These are phyloP conservation scores for Pollenia angustigena DNA, from an alignment of 2,888 invertebrate genomes.

Conservation along the genomic window DNA sequence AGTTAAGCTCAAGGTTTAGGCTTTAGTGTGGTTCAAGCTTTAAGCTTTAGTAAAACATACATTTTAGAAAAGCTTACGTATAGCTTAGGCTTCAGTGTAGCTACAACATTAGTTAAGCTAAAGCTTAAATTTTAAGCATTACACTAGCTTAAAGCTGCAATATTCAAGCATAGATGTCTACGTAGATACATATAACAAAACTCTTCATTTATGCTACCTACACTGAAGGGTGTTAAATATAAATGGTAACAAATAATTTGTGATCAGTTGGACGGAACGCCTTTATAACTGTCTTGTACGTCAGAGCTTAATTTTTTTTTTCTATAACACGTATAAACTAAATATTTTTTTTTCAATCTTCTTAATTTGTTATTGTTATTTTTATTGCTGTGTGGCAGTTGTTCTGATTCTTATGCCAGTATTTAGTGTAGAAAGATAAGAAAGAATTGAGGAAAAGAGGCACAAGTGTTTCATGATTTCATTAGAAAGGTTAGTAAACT, in stretches of 20 bases:
- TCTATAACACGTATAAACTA: constrained; percentile 44
- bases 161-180: no score
- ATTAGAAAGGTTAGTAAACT: constrained; percentile 67
- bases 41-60: no score
- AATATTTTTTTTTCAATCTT: constrained; percentile 37
- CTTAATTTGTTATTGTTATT: constrained; percentile 59
- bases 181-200: not conserved
- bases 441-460: constrained; percentile 40
- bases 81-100: no score
- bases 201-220: not conserved
- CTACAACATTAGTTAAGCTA: no score
- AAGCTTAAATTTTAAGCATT: no score
- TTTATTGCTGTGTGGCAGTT: constrained; percentile 21
- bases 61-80: no score
- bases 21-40: no score
- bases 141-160: no score
- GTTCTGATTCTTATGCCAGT: constrained; percentile 26
- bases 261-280: constrained; percentile 67
- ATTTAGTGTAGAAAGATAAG: constrained; percentile 52
- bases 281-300: constrained; percentile 52
- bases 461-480: constrained; percentile 46
- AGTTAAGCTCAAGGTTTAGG: no score
- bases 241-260: constrained; percentile 30
- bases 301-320: constrained; percentile 25
- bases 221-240: constrained; percentile 19